Evolutionary conservation across 2,113 vertebrate species (phyloP).

Genomic region (Nipponia nippon): DNA sequence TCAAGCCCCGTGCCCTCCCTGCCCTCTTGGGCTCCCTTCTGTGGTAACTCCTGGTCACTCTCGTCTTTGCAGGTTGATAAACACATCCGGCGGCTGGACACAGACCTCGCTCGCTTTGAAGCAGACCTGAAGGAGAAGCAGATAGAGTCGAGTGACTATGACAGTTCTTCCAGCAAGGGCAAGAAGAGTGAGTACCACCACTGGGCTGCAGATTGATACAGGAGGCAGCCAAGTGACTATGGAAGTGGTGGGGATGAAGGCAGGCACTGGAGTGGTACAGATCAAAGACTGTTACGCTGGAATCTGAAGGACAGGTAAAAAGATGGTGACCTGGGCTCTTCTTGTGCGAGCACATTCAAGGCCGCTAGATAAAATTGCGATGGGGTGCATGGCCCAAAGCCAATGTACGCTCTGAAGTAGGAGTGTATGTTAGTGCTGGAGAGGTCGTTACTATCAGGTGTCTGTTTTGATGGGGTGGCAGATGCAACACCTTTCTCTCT

Average conservation of each 20-base stretch:
- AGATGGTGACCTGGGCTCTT: constrained; percentile 14
- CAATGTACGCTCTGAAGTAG: neutral
- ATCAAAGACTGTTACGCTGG: constrained; percentile 48
- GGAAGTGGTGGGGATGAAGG: constrained; percentile 57
- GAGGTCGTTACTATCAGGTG: neutral
- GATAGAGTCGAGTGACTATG: constrained; percentile 94
- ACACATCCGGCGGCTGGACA: constrained; percentile 93
- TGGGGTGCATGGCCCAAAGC: neutral
- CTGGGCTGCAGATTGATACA: constrained; percentile 33
- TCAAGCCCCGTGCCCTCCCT: neutral
- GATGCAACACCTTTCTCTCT: constrained; percentile 1
- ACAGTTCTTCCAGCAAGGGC: constrained; percentile 95
- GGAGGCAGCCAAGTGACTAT: neutral
- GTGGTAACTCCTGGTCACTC: neutral
- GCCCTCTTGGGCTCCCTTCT: neutral
- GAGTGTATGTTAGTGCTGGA: neutral
- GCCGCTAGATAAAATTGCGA: neutral
- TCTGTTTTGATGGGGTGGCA: neutral
- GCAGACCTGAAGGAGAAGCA: constrained; percentile 97
- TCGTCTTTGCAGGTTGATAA: constrained; percentile 86
- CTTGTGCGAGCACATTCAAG: neutral
- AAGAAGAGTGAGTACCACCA: constrained; percentile 87
- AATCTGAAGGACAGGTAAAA: constrained; percentile 49
- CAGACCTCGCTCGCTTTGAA: constrained; percentile 94
- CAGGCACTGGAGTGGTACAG: constrained; percentile 49